Conservation (phyloP, 2,113 vertebrate genomes). For the Tringa solitaria region DNA sequence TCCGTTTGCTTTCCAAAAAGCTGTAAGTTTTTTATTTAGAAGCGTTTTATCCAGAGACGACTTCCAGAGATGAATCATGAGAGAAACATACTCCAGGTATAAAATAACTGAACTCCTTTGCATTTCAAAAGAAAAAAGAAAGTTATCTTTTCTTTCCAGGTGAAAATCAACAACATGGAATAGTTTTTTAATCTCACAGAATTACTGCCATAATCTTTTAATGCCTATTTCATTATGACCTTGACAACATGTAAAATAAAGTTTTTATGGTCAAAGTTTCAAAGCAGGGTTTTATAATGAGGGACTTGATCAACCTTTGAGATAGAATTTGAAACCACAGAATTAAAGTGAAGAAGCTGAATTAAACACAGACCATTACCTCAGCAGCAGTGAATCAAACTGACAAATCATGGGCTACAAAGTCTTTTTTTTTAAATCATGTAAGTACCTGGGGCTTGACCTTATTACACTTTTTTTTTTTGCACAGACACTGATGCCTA, state of each 20-base stretch:
- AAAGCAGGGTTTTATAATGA: background rate
- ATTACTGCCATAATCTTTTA: background rate
- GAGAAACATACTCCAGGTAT: background rate
- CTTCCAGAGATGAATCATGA: background rate
- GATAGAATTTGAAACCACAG: background rate
- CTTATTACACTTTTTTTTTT: background rate
- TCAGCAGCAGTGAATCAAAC: background rate
- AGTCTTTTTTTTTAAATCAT: background rate
- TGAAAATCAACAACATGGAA: background rate
- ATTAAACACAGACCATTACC: background rate
- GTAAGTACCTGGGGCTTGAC: background rate
- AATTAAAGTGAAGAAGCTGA: background rate
- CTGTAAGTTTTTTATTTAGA: background rate
- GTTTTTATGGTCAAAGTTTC: background rate
- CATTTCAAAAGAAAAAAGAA: background rate
- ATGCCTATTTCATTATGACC: slow-evolving; percentile 5
- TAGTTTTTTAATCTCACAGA: background rate
- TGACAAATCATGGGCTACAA: background rate
- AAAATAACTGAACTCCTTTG: background rate
- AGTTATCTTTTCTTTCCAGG: background rate
- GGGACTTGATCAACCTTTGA: background rate
- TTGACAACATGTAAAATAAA: background rate
- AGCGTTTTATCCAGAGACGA: background rate
- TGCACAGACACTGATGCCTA: background rate
- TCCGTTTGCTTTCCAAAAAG: background rate